A percentile compares a stretch with the other conserved stretches of the same genome.
Evolutionary conservation across 2,888 invertebrate genomes (phyloP).

Genomic region (Cheilosia urbana): DNA sequence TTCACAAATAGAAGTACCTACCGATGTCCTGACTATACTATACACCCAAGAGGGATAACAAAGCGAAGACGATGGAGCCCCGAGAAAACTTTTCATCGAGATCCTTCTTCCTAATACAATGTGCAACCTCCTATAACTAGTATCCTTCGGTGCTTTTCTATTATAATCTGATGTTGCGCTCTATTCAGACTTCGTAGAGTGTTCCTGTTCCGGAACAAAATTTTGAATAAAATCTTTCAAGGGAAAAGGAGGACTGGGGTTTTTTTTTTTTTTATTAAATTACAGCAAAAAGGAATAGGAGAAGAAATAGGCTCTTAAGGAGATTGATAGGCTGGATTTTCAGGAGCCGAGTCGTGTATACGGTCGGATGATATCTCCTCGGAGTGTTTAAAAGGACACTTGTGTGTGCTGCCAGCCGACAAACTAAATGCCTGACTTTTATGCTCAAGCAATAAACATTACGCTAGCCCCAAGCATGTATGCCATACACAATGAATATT

Average conservation of each 20-base stretch:
- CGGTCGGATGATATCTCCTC: neutral
- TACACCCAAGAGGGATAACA: neutral
- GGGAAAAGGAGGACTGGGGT: neutral
- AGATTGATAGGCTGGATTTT: constrained; percentile 57
- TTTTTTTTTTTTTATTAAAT: constrained; percentile 55
- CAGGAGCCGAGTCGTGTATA: neutral
- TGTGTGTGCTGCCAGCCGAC: constrained; percentile 61
- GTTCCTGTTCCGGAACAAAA: constrained; percentile 47
- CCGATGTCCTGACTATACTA: constrained; percentile 19
- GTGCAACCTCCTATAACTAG: constrained; percentile 31
- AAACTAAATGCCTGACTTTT: constrained; percentile 68
- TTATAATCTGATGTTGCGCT: neutral
- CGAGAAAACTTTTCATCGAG: constrained; percentile 47
- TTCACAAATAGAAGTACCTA: constrained; percentile 53
- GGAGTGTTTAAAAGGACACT: constrained; percentile 66
- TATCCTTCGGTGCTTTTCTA: neutral
- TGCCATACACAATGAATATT: constrained; percentile 75
- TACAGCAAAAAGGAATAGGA: constrained; percentile 25
- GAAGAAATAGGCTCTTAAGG: constrained; percentile 48
- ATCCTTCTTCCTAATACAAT: constrained; percentile 27
- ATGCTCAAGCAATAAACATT: constrained; percentile 73
- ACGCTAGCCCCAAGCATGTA: constrained; percentile 70
- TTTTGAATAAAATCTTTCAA: constrained; percentile 51
- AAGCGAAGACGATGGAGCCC: neutral
- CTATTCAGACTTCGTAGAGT: constrained; percentile 45